Percentiles rank a stretch among this genome's conserved stretches.
phyloP scores from a whole-genome alignment of 2,113 vertebrate genomes.

The Lycocorax pyrrhopterus region DNA sequence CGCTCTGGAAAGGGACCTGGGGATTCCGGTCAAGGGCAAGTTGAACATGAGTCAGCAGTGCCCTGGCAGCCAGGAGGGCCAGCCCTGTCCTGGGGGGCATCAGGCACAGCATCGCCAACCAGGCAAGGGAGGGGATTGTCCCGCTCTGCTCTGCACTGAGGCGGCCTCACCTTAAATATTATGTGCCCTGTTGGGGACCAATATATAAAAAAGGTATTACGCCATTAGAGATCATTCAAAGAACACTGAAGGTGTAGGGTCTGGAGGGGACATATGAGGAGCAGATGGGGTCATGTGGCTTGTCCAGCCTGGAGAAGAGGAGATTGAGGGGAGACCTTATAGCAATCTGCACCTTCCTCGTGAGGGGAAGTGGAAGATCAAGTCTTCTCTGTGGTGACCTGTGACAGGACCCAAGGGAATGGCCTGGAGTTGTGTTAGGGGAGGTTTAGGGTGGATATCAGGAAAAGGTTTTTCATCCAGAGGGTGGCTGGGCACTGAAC shows the following conservation, averaged over 20 bases:
- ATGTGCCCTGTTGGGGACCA: not conserved
- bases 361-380: not conserved
- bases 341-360: accelerated
- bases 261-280: not conserved
- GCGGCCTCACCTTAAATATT: not conserved
- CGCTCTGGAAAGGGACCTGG: not conserved
- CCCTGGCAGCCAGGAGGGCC: not conserved
- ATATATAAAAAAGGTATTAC: not conserved
- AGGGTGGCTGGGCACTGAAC: not conserved
- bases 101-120: accelerated
- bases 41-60: not conserved
- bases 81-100: accelerated
- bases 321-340: not conserved
- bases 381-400: not conserved
- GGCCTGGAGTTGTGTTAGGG: not conserved
- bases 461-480: not conserved
- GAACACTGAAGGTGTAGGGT: not conserved
- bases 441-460: not conserved
- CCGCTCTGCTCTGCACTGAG: not conserved
- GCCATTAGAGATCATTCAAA: not conserved
- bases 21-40: too few relatives aligned
- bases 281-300: accelerated
- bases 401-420: not conserved
- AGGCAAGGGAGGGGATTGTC: not conserved
- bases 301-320: not conserved